phyloP scores from a whole-genome alignment of 2,888 invertebrate genomes.

The Listrodromus nycthemerus region DNA sequence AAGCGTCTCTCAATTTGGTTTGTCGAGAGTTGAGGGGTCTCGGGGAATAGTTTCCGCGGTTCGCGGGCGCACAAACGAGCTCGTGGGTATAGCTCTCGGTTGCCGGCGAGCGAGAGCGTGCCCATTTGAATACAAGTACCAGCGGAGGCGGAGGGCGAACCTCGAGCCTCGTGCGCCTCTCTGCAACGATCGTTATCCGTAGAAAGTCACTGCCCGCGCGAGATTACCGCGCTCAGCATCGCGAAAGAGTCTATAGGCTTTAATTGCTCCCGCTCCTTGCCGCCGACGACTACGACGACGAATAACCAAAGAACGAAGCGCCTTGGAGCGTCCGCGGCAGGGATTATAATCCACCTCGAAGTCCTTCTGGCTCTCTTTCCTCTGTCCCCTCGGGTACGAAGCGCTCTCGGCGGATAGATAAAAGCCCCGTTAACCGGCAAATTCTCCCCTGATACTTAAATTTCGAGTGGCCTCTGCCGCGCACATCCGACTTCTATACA shows the following conservation, averaged over 20 bases:
- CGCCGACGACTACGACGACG: constrained; percentile 50
- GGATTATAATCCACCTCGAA: constrained; percentile 56
- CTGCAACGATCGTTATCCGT: constrained; percentile 67
- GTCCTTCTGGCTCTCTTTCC: constrained; percentile 19
- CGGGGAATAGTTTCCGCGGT: constrained; percentile 64
- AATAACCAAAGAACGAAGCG: constrained; percentile 53
- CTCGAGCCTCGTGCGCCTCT: constrained; percentile 43
- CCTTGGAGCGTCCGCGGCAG: constrained; percentile 48
- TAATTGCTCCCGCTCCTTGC: constrained; percentile 62
- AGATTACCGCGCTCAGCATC: constrained; percentile 62
- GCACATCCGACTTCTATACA: constrained; percentile 33
- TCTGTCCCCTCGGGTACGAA: not conserved
- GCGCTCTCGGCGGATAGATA: constrained; percentile 17
- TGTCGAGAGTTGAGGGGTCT: constrained; percentile 55
- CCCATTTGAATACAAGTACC: constrained; percentile 66
- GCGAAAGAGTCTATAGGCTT: constrained; percentile 59
- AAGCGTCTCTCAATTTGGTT: constrained; percentile 78
- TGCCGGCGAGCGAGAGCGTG: constrained; percentile 31
- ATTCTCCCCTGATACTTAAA: constrained; percentile 27
- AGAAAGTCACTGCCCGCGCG: constrained; percentile 66
- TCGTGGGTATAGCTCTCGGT: constrained; percentile 18
- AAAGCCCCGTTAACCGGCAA: constrained; percentile 43
- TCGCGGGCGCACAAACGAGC: constrained; percentile 55
- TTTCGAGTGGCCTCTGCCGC: constrained; percentile 52
- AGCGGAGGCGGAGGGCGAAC: constrained; percentile 49